Evolutionary conservation across 1,140 invertebrate species (phyloP), one percentile per base, ranked within the genome.

Genomic region (Aphis gossypii): DNA sequence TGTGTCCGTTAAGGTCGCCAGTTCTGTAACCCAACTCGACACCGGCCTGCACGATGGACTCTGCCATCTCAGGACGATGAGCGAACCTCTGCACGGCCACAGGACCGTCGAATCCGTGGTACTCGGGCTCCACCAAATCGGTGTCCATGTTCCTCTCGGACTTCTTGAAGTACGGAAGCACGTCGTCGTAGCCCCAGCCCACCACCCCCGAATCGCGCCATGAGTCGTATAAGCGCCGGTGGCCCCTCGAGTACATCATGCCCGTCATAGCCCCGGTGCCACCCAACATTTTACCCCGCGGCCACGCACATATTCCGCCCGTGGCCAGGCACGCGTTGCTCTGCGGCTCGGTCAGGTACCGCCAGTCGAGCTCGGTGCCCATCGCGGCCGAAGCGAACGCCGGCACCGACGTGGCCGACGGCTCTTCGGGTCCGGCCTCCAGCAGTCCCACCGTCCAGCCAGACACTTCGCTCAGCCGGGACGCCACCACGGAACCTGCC

Each of bases 201-300:
- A 95, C 92, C 82, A 97, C 97, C 11, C 97, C 97, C 38, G 95
- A 90, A 51, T 95, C 95, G 18, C 96, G 96, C 97, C 97, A 98
- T 21, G 95, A 94, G 94, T 98, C 96, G 95, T 97, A 98, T 94
- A 97, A 96, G 14, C 94, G 94, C 8, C 95, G 95, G 95, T 97
- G 96, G 0, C 97, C 97, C 94, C 97, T 95, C 0, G 96, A 96
- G 94, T 97, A 97, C 82, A 97, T 96, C 97, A 97, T 97, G 68
- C 97, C 97, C 95, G 86, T 88, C 95, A 94, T 93, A n/a, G 91
- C 90, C 20, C 84, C 98, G 6, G 97, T 97, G 6, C 98, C 98
- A n/a, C 98, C 98, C 18, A 98, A 95, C 60, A 97, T 97, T 95
- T 97, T 97, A 0, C 97, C 97, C 60, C 97, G 95, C 0, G 97